These are phyloP conservation scores for Zoanthus gigantus DNA, from an alignment of 92 coral and sea anemone genomes.

Conservation along the genomic window DNA sequence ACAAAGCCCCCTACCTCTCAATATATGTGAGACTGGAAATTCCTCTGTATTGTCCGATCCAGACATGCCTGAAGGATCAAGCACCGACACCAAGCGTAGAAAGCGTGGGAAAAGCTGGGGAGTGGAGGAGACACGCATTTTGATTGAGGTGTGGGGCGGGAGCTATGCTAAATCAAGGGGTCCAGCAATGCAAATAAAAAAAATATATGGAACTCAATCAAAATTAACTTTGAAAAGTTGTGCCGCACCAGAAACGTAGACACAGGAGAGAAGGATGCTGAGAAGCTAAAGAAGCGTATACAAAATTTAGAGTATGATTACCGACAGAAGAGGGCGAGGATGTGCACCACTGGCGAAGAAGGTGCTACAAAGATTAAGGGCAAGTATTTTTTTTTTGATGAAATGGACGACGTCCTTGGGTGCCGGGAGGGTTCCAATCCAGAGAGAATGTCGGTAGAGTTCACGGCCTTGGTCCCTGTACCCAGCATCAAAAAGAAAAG, in stretches of 20 bases:
- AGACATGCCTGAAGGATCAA: constrained; percentile 27
- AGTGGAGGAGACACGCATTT: constrained; percentile 24
- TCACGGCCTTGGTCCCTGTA: constrained; percentile 35
- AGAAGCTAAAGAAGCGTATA: constrained; percentile 29
- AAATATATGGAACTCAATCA: constrained; percentile 32
- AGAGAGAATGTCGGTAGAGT: constrained; percentile 49
- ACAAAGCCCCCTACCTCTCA: constrained; percentile 39
- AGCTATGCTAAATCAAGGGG: constrained; percentile 39
- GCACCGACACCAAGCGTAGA: constrained; percentile 29
- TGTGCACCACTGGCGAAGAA: constrained; percentile 57
- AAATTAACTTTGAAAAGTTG: constrained; percentile 30
- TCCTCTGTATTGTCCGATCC: constrained; percentile 33
- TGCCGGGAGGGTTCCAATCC: constrained; percentile 60
- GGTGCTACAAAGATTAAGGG: constrained; percentile 37
- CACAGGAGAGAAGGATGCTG: background rate
- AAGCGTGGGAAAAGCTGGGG: constrained; percentile 50
- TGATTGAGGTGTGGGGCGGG: constrained; percentile 39
- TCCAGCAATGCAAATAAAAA: constrained; percentile 28
- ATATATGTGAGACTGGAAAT: constrained; percentile 18
- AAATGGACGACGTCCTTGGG: constrained; percentile 54
- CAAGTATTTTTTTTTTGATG: constrained; percentile 24
- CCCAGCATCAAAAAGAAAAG: constrained; percentile 30
- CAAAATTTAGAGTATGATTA: constrained; percentile 53
- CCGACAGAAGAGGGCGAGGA: constrained; percentile 29
- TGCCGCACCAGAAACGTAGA: constrained; percentile 21